Conservation (phyloP, 1,140 invertebrate species). For the Heliconius eleuchia region DNA sequence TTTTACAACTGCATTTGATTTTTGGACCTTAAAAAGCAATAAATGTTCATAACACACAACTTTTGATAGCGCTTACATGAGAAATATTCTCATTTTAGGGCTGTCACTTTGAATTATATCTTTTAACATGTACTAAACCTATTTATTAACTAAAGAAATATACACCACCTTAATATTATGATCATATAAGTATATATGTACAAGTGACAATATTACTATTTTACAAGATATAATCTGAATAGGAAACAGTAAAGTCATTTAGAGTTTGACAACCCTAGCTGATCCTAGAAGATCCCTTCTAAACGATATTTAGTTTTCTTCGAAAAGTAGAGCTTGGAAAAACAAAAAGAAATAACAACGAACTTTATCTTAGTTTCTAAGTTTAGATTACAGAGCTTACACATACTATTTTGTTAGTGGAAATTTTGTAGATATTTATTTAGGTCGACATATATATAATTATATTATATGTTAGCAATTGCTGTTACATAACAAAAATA, state of each 20-base stretch:
- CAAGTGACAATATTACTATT: not conserved
- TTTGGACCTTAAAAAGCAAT: constrained; percentile 11
- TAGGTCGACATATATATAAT: not conserved
- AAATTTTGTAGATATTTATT: constrained; percentile 21
- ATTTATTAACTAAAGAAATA: not conserved
- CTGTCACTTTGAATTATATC: not conserved
- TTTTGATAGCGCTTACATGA: constrained; percentile 17
- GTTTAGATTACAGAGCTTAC: constrained; percentile 25
- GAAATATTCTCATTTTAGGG: not conserved
- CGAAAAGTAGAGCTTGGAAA: constrained; percentile 12
- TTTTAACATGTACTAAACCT: not conserved
- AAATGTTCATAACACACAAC: constrained; percentile 22
- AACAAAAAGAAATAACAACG: constrained; percentile 21
- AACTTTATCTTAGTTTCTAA: constrained; percentile 28
- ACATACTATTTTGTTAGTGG: constrained; percentile 19
- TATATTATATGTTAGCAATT: not conserved
- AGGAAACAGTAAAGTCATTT: not conserved
- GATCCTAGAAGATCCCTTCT: constrained; percentile 2
- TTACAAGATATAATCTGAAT: not conserved
- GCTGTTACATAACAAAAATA: not conserved
- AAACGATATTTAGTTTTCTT: constrained; percentile 27
- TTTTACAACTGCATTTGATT: constrained; percentile 6
- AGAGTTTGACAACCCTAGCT: constrained; percentile 12
- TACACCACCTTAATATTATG: not conserved
- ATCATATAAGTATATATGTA: not conserved